Evolutionary conservation across 2,888 invertebrate species (phyloP), one percentile per base, ranked within the genome.

Genomic region (Lysandra coridon): DNA sequence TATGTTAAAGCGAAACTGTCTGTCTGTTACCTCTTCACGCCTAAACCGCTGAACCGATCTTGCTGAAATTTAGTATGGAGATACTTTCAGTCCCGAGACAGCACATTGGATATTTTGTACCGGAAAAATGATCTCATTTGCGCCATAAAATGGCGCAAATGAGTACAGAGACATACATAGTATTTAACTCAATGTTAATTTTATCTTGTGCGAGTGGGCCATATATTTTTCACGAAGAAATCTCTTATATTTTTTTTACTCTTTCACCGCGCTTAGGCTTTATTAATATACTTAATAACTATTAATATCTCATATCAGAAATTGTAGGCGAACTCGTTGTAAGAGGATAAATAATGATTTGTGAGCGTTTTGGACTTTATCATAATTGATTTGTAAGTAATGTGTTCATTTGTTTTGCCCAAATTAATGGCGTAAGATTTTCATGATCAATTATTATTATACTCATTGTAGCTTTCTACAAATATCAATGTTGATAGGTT

Each of bases 291-390:
- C 23, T 23, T 23, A 12, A 64, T 62, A 23, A 62, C 1, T 60
- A 60, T 62, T 10, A 10, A 4, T 57, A 57, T 57, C 64, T 30
- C 3, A 23, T 30, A 64, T 33, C 14, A 17, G 33, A 37, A 33
- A 69, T 64, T 12, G 23, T 4, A 30, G 12, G 64, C 69, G 33
- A 69, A 69, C 12, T 30, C 30, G 12, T 37, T 69, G 33, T 69
- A 69, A 69, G 69, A 37, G 69, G 69, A 69, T 69, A 69, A 37
- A 37, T 69, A 69, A 33, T 14, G 1, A 69, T 69, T 69, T 69
- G 17, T 69, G 30, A 69, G 14, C 17, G 12, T 69, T 69, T 33
- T 69, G 33, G 69, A 69, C 69, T 69, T 69, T 37, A 69, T 69
- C 69, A 17, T 69, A 69, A 69, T 64, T 64, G 12, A 64, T 14